These are phyloP conservation scores for Marisa cornuarietis DNA, from an alignment of 1,140 invertebrate genomes.

Conservation along the genomic window DNA sequence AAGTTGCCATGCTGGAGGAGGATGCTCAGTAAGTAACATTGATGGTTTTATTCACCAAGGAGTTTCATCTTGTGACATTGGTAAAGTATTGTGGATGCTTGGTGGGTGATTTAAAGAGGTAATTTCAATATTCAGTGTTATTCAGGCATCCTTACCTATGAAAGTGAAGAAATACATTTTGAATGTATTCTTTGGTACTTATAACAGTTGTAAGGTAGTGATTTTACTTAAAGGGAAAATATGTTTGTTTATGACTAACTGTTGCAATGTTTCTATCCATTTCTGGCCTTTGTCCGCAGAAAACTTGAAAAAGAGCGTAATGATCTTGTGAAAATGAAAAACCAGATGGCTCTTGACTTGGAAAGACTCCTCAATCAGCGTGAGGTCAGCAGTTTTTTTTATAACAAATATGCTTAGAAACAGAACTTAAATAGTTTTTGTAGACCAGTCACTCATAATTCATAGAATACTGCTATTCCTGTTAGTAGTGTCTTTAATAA, in stretches of 20 bases:
- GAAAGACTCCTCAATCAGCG: conserved; percentile 62
- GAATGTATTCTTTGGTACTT: too few relatives aligned
- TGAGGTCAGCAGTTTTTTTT: conserved; percentile 46
- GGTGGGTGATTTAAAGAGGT: background rate
- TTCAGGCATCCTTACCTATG: too few relatives aligned
- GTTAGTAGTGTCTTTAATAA: background rate
- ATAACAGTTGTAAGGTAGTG: too few relatives aligned
- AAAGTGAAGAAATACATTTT: too few relatives aligned
- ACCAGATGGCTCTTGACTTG: conserved; percentile 63
- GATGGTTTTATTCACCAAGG: background rate
- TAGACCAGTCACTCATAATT: background rate
- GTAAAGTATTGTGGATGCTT: too few relatives aligned
- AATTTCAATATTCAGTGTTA: background rate
- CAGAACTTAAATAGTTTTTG: background rate
- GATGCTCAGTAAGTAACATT: conserved; percentile 41
- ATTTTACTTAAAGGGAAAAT: too few relatives aligned
- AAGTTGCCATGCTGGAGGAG: conserved; percentile 49
- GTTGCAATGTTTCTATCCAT: background rate
- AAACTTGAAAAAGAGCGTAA: conserved; percentile 53
- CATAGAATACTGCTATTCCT: background rate
- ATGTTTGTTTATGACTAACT: too few relatives aligned
- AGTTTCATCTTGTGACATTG: too few relatives aligned
- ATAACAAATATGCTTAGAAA: background rate
- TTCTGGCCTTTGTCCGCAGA: conserved; percentile 36
- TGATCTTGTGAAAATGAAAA: conserved; percentile 54